These are phyloP conservation scores for Drosophila multiciliata DNA, from an alignment of 2,888 invertebrate genomes.

Conservation along the genomic window DNA sequence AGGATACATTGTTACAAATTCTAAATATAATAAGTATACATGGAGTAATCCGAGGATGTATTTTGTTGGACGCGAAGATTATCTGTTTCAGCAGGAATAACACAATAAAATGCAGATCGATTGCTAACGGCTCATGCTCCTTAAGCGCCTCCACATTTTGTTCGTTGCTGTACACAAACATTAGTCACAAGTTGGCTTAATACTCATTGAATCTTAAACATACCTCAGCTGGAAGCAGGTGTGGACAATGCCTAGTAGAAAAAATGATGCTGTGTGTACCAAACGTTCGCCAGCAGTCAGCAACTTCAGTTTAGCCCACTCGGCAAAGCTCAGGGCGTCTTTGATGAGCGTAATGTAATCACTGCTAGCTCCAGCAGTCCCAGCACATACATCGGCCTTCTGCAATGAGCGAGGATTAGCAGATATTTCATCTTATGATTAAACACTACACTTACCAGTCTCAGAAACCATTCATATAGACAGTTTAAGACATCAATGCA, in stretches of 20 bases:
- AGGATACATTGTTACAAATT: neutral
- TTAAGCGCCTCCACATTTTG: constrained; percentile 12
- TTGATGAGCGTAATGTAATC: constrained; percentile 28
- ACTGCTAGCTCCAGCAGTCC: constrained; percentile 9
- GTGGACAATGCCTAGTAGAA: constrained; percentile 48
- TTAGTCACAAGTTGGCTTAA: neutral
- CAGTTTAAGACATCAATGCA: constrained; percentile 33
- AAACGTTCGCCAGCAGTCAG: constrained; percentile 32
- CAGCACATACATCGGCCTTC: constrained; percentile 15
- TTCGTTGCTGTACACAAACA: constrained; percentile 13
- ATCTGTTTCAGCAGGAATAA: constrained; percentile 34
- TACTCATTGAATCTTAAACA: neutral
- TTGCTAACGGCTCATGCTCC: constrained; percentile 23
- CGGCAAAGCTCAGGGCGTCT: constrained; percentile 40
- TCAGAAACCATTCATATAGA: constrained; percentile 47
- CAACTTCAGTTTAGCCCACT: constrained; percentile 29
- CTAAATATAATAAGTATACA: constrained; percentile 30
- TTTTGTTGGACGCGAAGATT: neutral
- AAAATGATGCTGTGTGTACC: constrained; percentile 36
- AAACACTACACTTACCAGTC: constrained; percentile 25
- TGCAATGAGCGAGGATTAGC: neutral
- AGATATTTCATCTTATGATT: neutral
- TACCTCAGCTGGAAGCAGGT: constrained; percentile 33
- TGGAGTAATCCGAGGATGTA: constrained; percentile 27
- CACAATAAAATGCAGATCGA: constrained; percentile 45